Evolutionary conservation across 1,140 invertebrate genomes (phyloP), one percentile per base, ranked within the genome.

Genomic region (Drosophila quadrilineata): DNA sequence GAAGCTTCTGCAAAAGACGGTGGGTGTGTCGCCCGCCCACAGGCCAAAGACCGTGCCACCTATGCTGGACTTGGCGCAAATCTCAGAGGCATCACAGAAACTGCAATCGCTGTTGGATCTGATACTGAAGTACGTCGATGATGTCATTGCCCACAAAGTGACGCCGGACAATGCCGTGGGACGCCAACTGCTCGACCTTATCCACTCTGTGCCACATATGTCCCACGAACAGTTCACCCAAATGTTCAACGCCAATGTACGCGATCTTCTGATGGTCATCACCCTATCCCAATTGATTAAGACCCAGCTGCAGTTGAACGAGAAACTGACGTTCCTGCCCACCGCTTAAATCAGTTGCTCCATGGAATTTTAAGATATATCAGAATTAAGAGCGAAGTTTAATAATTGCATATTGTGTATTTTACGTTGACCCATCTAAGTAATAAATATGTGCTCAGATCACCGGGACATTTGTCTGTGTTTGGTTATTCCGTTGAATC

Each of bases 211-310:
- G 46, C 97, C 98, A 12, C 95, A 96, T 88, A 96, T 98, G 93
- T 93, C 93, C 12, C 92, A 93, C 28, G 96, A 97, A 87, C 94
- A 97, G 86, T 98, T 99, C 90, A 96, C 97, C 16, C 94, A 96
- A 66, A 98, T 98, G 95, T 95, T 99, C 86, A 98, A 98, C 79
- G 95, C 96, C 69, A 98, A 98, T 89, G 95, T 98, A 84, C 98
- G 98, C 91, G 98, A 99, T 92, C 92, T 99, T 59, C 91, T 99
- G 35, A 98, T 99, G 98, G 97, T 99, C 40, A 94, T 98, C 67
- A 98, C 98, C 29, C 91, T 99, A 17, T 96, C 97, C 5, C 97
- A 99, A 88, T 92, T 99, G n/a, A 97, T 97, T 66, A 97, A 98
- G 91, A 97, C 97, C 4, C 97, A 99, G 91, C 92, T 99, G 66